Evolutionary conservation across 1,140 invertebrate genomes (phyloP).

Genomic region (Caenorhabditis tropicalis): DNA sequence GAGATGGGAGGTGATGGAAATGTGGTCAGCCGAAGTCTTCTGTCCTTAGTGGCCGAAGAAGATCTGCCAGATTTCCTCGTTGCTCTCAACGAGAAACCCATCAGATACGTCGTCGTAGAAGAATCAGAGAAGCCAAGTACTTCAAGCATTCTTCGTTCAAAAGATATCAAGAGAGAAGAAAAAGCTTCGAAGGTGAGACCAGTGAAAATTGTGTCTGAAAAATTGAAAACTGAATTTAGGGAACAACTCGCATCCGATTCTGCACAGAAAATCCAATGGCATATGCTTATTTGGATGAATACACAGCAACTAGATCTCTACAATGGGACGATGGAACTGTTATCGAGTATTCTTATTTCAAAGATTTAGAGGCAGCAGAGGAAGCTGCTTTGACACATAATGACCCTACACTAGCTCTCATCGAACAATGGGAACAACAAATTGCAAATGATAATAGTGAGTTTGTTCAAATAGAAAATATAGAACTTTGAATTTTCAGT

Average conservation of each 20-base stretch:
- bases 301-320: background rate
- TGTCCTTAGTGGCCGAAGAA: slow-evolving; percentile 56
- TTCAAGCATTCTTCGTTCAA: slow-evolving; percentile 16
- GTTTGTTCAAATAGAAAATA: background rate
- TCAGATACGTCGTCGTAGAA: slow-evolving; percentile 19
- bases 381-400: background rate
- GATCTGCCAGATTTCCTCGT: slow-evolving; percentile 57
- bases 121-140: slow-evolving; percentile 32
- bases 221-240: background rate
- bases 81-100: slow-evolving; percentile 57
- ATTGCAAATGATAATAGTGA: slow-evolving; percentile 29
- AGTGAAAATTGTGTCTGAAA: background rate
- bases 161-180: slow-evolving; percentile 19
- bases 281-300: slow-evolving; percentile 56
- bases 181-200: background rate
- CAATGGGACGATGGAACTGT: slow-evolving; percentile 52
- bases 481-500: background rate
- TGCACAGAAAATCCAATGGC: slow-evolving; percentile 45
- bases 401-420: background rate
- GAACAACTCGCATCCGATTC: slow-evolving; percentile 42
- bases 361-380: background rate
- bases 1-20: slow-evolving; percentile 59
- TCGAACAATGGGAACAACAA: slow-evolving; percentile 26
- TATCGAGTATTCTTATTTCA: slow-evolving; percentile 42
- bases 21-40: slow-evolving; percentile 56